Conservation (phyloP, 1,140 invertebrate genomes). For the Meloidogyne exigua region DNA sequence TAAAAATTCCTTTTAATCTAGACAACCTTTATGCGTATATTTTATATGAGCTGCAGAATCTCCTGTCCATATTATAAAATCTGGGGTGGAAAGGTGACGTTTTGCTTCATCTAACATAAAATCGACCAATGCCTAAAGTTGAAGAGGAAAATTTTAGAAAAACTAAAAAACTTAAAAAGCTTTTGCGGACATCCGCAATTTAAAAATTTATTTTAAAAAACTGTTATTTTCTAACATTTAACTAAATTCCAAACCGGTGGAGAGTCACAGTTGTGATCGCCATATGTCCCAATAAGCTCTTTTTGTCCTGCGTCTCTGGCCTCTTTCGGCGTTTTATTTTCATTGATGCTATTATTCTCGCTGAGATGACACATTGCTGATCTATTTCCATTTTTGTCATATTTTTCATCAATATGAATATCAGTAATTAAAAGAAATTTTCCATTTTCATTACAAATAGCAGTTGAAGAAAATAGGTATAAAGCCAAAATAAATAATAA, state of each 20-base stretch:
- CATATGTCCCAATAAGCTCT: slow-evolving; percentile 39
- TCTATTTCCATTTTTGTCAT: slow-evolving; percentile 37
- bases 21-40: slow-evolving; percentile 42
- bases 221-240: background rate
- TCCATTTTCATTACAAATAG: background rate
- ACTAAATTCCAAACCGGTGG: slow-evolving; percentile 32
- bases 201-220: background rate
- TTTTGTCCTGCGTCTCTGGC: background rate
- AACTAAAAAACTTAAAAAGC: too few relatives aligned
- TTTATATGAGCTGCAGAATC: slow-evolving; percentile 56
- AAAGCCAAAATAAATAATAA: background rate
- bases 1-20: background rate
- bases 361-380: slow-evolving; percentile 40
- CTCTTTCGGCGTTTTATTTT: slow-evolving; percentile 9
- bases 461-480: background rate
- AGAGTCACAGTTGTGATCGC: slow-evolving; percentile 55
- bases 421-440: slow-evolving; percentile 52
- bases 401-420: slow-evolving; percentile 54
- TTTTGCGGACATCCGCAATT: background rate
- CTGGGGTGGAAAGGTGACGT: slow-evolving; percentile 41
- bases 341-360: slow-evolving; percentile 3
- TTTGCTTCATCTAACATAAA: slow-evolving; percentile 39
- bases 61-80: slow-evolving; percentile 59
- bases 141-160: background rate
- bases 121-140: slow-evolving; percentile 42